A percentile compares a stretch with the other conserved stretches of the same genome.
Conservation (phyloP, 1,140 invertebrate genomes). For the Drosophila orena region DNA sequence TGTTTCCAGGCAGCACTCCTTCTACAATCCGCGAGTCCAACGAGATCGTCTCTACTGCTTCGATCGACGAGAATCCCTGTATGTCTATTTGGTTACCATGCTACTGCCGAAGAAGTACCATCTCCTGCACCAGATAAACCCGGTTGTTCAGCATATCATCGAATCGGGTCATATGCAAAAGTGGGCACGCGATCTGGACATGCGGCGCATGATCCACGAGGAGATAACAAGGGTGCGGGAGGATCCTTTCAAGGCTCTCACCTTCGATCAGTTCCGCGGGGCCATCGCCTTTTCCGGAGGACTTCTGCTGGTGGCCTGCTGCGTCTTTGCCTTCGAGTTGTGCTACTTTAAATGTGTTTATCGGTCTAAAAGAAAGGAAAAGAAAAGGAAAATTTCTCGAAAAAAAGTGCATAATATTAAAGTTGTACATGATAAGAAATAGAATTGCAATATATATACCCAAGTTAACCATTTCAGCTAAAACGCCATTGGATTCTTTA, state of each 20-base stretch:
- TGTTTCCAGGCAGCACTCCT: constrained; percentile 75
- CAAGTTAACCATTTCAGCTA: too few species aligned
- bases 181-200: constrained; percentile 75
- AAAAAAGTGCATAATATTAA: neutral
- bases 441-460: too few species aligned
- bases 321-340: constrained; percentile 56
- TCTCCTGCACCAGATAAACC: constrained; percentile 75
- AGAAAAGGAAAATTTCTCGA: neutral
- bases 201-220: constrained; percentile 70
- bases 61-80: constrained; percentile 72
- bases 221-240: constrained; percentile 59
- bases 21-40: constrained; percentile 74
- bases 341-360: neutral
- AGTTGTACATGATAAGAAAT: too few species aligned
- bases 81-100: constrained; percentile 76
- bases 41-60: constrained; percentile 70
- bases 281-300: constrained; percentile 56
- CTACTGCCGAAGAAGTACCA: constrained; percentile 78
- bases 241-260: constrained; percentile 65
- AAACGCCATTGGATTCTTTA: neutral
- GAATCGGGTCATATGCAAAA: constrained; percentile 83
- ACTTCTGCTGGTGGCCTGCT: constrained; percentile 43
- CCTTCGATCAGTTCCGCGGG: constrained; percentile 58
- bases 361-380: constrained; percentile 11
- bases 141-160: constrained; percentile 74